Conservation (phyloP, 2,797 vertebrate genomes). For the Myotis findleyi region DNA sequence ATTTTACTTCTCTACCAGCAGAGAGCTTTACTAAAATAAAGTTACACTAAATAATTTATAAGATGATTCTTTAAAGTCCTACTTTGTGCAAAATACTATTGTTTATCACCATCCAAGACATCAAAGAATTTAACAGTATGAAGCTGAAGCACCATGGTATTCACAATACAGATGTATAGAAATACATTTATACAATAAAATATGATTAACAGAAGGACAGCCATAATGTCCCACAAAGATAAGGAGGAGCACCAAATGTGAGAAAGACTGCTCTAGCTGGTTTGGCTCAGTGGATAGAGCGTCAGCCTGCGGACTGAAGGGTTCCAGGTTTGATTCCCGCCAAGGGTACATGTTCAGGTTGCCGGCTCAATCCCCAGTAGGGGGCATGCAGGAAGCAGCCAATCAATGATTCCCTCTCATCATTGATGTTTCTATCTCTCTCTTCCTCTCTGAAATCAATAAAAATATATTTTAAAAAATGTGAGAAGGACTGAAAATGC, state of each 20-base stretch:
- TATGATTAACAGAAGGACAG: neutral
- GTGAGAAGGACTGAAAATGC: neutral
- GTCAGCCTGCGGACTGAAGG: no score
- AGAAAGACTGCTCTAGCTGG: neutral
- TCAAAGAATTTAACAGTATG: constrained; percentile 7
- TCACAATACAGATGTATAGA: neutral
- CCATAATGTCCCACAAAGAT: neutral
- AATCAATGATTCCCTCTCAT: no score
- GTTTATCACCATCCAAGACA: neutral
- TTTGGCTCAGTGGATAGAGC: no score
- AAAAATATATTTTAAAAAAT: neutral
- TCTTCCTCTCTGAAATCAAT: no score
- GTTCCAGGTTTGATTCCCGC: no score
- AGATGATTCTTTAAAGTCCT: neutral
- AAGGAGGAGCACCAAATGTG: neutral
- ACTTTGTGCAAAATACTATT: neutral
- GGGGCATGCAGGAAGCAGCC: no score
- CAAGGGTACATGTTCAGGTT: no score
- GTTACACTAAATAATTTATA: neutral
- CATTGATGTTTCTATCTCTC: no score
- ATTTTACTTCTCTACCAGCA: neutral
- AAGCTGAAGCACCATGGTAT: neutral
- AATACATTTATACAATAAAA: neutral
- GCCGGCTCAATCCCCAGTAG: no score
- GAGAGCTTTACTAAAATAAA: neutral